phyloP scores from a whole-genome alignment of 2,113 vertebrate genomes.

The Poeciliopsis turrubarensis region DNA sequence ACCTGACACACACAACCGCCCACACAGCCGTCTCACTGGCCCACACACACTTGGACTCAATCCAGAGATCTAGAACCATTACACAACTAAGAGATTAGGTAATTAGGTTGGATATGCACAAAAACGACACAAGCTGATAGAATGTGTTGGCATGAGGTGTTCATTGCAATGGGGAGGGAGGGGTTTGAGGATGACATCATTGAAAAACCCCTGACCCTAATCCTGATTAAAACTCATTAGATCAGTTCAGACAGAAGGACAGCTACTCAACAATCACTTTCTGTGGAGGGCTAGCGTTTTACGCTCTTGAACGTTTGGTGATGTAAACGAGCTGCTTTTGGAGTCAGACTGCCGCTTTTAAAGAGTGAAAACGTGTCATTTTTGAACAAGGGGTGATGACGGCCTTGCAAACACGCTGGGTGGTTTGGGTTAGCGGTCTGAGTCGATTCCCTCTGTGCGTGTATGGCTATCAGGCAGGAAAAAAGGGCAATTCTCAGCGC shows the following conservation, averaged over 20 bases:
- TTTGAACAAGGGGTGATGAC: constrained; percentile 7
- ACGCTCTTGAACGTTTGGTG: too few species aligned
- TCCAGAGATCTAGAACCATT: constrained; percentile 51
- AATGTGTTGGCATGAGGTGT: constrained; percentile 9
- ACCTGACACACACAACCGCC: constrained; percentile 29
- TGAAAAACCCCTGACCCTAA: constrained; percentile 47
- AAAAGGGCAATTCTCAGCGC: constrained; percentile 24
- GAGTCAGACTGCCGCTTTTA: neutral
- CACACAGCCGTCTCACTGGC: constrained; percentile 22
- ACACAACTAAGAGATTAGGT: constrained; percentile 53
- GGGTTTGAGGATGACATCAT: constrained; percentile 62
- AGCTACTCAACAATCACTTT: too few species aligned
- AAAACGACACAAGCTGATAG: constrained; percentile 20
- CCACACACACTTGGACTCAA: constrained; percentile 45
- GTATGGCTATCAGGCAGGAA: neutral
- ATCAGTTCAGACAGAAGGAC: constrained; percentile 20
- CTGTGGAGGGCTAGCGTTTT: neutral
- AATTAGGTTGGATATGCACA: constrained; percentile 56
- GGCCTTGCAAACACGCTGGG: neutral
- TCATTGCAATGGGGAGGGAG: constrained; percentile 3
- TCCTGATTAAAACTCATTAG: constrained; percentile 51
- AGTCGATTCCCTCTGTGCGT: constrained; percentile 44
- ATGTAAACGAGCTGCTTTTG: neutral
- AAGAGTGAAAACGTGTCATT: neutral
- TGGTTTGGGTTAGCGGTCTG: constrained; percentile 32